Percentiles rank a stretch among this genome's conserved stretches.
Evolutionary conservation across 2,797 vertebrate species (phyloP).

Genomic region (Melanotaenia trifasciata): DNA sequence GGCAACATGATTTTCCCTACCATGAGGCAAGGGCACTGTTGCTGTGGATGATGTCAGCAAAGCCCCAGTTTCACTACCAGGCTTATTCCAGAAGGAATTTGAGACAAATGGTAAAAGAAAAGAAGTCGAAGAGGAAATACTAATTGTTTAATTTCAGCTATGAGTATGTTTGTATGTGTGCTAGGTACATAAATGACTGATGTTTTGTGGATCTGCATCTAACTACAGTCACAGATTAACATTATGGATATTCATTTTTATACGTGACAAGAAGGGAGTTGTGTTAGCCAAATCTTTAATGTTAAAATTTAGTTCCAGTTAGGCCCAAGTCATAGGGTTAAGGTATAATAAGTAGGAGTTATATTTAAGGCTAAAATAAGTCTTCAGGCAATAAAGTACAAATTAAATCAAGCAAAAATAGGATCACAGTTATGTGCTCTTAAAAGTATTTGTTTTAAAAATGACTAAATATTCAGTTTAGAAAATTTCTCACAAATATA

Average conservation of each 20-base stretch:
- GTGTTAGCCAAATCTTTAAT: neutral
- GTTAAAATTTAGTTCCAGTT: neutral
- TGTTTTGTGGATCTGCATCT: neutral
- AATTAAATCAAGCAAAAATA: no score
- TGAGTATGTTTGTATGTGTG: neutral
- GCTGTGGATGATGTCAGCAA: constrained; percentile 60
- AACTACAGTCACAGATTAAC: neutral
- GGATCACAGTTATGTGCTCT: no score
- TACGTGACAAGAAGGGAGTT: neutral
- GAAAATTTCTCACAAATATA: no score
- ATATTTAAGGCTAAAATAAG: neutral
- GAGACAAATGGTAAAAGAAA: constrained; percentile 12
- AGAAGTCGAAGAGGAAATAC: neutral
- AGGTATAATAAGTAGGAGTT: no score
- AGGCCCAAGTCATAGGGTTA: neutral
- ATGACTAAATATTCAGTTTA: no score
- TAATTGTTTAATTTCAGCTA: constrained; percentile 6
- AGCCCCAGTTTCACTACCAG: constrained; percentile 30
- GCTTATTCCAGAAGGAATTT: constrained; percentile 3
- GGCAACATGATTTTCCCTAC: constrained; percentile 61
- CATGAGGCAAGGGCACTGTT: constrained; percentile 35
- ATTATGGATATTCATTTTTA: neutral
- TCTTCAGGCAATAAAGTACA: no score
- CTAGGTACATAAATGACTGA: neutral
- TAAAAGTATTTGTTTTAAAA: no score